Base-by-base conservation (phyloP, 2,113 vertebrate species). In the Origma solitaria region DNA sequence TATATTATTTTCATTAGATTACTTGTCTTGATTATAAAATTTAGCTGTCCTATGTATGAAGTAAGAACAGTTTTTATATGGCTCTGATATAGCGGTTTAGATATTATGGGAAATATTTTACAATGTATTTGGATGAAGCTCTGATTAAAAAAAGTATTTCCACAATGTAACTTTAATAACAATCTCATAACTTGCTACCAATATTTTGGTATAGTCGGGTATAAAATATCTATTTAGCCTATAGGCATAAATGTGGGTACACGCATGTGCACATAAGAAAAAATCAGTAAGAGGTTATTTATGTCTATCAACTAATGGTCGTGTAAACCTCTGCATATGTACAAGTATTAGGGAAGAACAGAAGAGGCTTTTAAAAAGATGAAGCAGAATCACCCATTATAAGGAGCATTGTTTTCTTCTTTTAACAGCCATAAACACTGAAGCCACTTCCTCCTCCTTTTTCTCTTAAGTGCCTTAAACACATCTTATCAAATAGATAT, bases 401-500 rank as follows among this genome's bases (percentile, higher is more conserved):
- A 82, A 50, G 22, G 19, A 65, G 54, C 16, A 81, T 21, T 64
- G 21, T 79, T 76, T 76, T 91, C 64, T 88, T 88, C 68, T 86
- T 92, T 75, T 65, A 94, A 66, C 56, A 78, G 40, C 28, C 56
- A 49, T 44, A 86, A 94, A 80, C 2, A 28, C 51, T 70, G 57
- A 91, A 85, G 68, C 66, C 78, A 60, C 64, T 96, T 93, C 82
- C 93, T 80, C 24, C 42, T 66, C 30, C 37, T 82, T 50, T 53
- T 88, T 92, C 62, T 71, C 50, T 27, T 82, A 88, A 72, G 85
- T 95, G 62, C 78, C 18, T 88, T 85, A 90, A 91, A 72, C 31
- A 38, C 58, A 90, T 87, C 56, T 92, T 95, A 95, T 76, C 87
- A 90, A 96, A 91, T 58, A 89, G 95, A 91, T 82, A 94, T n/a